Percentiles rank a stretch among this genome's conserved stretches.
Evolutionary conservation across 2,797 vertebrate species (phyloP).

Genomic region (Bradypodion pumilum): DNA sequence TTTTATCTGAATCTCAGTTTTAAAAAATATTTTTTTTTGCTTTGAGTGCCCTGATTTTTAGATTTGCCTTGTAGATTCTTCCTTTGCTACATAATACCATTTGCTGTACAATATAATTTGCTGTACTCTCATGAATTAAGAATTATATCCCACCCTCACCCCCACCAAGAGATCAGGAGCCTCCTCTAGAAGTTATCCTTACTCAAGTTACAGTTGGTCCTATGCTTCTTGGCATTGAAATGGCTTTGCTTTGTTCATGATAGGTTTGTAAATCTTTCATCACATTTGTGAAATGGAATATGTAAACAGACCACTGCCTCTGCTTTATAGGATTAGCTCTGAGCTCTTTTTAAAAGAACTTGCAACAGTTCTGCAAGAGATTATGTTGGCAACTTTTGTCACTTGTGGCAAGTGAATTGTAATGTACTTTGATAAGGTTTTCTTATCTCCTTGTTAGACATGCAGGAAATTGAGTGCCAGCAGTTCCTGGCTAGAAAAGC

Average conservation of each 20-base stretch:
- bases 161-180: background rate
- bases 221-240: background rate
- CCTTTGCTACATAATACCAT: too few species aligned
- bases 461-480: background rate
- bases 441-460: background rate
- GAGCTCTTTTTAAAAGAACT: conserved; percentile 15
- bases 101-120: too few species aligned
- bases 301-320: background rate
- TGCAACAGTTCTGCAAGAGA: conserved; percentile 12
- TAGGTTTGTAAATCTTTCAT: background rate
- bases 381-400: conserved; percentile 3
- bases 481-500: background rate
- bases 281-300: conserved; percentile 21
- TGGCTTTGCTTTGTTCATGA: background rate
- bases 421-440: background rate
- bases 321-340: conserved; percentile 10
- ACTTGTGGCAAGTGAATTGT: background rate
- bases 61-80: too few species aligned
- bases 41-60: too few species aligned
- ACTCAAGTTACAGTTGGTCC: background rate
- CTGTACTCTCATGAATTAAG: too few species aligned
- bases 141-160: too few species aligned
- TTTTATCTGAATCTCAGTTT: too few species aligned
- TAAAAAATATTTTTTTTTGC: too few species aligned
- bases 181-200: background rate